Evolutionary conservation across 2,113 vertebrate species (phyloP).

Genomic region (Cyphomyrus plagiostoma): DNA sequence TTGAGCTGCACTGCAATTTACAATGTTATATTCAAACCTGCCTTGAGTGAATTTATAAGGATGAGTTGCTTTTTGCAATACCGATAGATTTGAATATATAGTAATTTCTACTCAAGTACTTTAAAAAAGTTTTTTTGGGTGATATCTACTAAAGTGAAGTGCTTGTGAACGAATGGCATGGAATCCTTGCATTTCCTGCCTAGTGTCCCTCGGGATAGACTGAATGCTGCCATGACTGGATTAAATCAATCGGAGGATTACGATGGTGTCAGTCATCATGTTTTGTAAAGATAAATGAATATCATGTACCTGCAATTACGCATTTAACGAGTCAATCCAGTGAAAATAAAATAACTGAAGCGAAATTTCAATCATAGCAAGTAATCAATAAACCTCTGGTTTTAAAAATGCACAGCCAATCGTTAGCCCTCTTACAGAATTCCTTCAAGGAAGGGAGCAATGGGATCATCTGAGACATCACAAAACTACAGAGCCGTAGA

Average conservation of each 20-base stretch:
- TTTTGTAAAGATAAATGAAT: neutral
- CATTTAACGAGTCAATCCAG: neutral
- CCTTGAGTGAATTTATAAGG: neutral
- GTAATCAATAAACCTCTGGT: neutral
- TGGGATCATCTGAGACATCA: neutral
- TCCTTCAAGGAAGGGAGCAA: slow-evolving; percentile 29
- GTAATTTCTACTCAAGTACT: neutral
- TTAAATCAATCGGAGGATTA: neutral
- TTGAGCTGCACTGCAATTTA: neutral
- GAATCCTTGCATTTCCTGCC: neutral
- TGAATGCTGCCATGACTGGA: neutral
- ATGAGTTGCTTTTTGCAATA: neutral
- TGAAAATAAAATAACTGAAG: neutral
- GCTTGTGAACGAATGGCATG: neutral
- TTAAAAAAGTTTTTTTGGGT: neutral
- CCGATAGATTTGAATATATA: neutral
- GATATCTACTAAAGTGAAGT: neutral
- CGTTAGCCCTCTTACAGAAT: slow-evolving; percentile 73
- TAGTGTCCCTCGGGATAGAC: neutral
- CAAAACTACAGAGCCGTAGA: neutral
- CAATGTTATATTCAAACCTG: neutral
- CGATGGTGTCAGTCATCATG: neutral
- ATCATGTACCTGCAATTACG: neutral
- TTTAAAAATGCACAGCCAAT: slow-evolving; percentile 10
- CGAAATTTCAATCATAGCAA: neutral